These are phyloP conservation scores for Percopsis omiscomaycus DNA, from an alignment of 2,797 vertebrate genomes.

Conservation along the genomic window DNA sequence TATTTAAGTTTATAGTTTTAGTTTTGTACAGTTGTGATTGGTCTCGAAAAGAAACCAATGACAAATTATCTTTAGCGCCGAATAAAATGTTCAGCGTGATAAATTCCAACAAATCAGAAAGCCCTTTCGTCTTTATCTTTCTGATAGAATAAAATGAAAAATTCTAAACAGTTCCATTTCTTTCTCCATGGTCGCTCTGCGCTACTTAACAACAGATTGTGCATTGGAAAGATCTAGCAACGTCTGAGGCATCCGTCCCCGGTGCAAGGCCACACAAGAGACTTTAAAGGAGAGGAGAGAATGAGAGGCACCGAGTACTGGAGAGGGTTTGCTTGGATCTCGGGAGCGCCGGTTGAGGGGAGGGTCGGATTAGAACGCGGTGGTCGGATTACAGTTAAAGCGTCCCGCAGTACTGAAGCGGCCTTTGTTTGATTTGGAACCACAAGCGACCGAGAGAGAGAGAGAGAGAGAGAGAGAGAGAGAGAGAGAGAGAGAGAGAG, in stretches of 20 bases:
- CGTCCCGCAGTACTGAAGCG: slow-evolving; percentile 82
- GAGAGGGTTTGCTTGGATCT: slow-evolving; percentile 61
- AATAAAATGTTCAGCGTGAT: too few species aligned
- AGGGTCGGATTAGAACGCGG: slow-evolving; percentile 66
- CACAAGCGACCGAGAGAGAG: slow-evolving; percentile 53
- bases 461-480: slow-evolving; percentile 27
- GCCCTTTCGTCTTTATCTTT: too few species aligned
- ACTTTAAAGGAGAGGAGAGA: slow-evolving; percentile 29
- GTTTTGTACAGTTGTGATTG: too few species aligned
- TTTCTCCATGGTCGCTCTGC: neutral
- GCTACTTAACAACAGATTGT: neutral
- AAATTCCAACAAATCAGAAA: too few species aligned
- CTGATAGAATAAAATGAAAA: neutral
- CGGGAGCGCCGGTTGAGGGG: slow-evolving; percentile 56
- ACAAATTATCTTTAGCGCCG: too few species aligned
- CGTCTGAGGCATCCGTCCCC: slow-evolving; percentile 1
- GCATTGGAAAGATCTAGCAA: neutral
- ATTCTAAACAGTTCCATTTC: neutral
- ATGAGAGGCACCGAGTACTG: slow-evolving; percentile 39
- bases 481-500: slow-evolving; percentile 22
- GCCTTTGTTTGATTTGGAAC: slow-evolving; percentile 86
- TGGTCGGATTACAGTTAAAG: slow-evolving; percentile 85
- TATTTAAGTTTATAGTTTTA: too few species aligned
- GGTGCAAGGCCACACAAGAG: slow-evolving; percentile 46
- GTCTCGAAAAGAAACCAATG: too few species aligned